Evolutionary conservation across 2,113 vertebrate species (phyloP), one percentile per base, ranked within the genome.

Genomic region (Psilopogon haemacephalus): DNA sequence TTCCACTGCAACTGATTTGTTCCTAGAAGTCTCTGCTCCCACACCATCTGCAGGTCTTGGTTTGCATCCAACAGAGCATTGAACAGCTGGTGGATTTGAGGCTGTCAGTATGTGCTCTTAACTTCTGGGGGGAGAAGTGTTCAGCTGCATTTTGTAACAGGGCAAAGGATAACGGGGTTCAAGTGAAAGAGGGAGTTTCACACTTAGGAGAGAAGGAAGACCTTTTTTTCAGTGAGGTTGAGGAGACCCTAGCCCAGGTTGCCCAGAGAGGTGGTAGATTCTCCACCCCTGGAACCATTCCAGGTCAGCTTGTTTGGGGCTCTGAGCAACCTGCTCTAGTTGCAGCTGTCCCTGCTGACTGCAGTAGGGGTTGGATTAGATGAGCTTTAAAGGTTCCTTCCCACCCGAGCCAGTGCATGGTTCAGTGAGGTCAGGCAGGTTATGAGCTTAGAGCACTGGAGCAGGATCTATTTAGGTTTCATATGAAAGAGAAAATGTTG

Each of bases 401-500:
- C 35, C 8, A 37, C 59, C 33, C 33, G 16, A 62, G 24, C 8
- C 23, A 15, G 5, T 18, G 10, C 18, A 7, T 26, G 33, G 26
- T 27, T 38, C 35, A 38, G 10, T 62, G 35, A 63, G 10, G 26
- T 64, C 19, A 12, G 15, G 65, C 72, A 63, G 65, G 73, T 84
- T 73, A 90, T 30, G 1, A 27, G 60, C 54, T 72, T 77, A 19
- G 24, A 84, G 52, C 52, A 11, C 64, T 77, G 77, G 48, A 74
- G 48, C 84, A 76, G 67, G 11, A 62, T 63, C 73, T 94, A 7
- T 80, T 95, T 93, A 92, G 76, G 38, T 50, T 68, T 56, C 8
- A 11, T 54, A 40, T 78, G 94, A 94, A 83, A 92, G 65, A 81
- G 72, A 93, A 84, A 96, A 94, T 93, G 90, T 58, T 88, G 80